phyloP scores from a whole-genome alignment of 2,113 vertebrate genomes.

The Elgaria multicarinata region DNA sequence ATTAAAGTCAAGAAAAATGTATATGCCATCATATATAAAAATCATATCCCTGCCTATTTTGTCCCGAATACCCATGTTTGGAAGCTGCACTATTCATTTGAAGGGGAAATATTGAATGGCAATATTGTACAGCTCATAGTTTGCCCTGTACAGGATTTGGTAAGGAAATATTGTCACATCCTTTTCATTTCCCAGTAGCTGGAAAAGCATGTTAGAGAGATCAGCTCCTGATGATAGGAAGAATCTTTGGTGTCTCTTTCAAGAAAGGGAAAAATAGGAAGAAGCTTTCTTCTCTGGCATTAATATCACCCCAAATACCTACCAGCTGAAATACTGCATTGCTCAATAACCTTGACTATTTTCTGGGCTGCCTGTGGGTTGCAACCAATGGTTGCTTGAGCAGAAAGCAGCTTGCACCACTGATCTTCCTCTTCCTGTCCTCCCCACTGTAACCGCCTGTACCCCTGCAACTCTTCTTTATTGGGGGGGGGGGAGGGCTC shows the following conservation, averaged over 20 bases:
- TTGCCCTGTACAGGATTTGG: background rate
- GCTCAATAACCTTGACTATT: background rate
- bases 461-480: background rate
- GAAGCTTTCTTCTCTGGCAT: background rate
- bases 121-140: too few relatives aligned
- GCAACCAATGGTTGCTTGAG: background rate
- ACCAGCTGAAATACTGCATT: background rate
- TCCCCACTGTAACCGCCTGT: background rate
- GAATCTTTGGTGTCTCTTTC: background rate
- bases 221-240: background rate
- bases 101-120: background rate
- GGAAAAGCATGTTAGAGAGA: background rate
- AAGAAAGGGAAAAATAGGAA: background rate
- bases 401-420: background rate
- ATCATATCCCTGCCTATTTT: background rate
- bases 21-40: background rate
- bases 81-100: background rate
- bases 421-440: background rate
- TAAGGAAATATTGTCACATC: background rate
- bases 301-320: background rate
- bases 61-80: background rate
- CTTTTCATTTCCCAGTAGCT: background rate
- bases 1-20: background rate
- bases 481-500: background rate
- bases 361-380: background rate